Conservation (phyloP, 2,113 vertebrate genomes). For the Amblyopsis rosae region DNA sequence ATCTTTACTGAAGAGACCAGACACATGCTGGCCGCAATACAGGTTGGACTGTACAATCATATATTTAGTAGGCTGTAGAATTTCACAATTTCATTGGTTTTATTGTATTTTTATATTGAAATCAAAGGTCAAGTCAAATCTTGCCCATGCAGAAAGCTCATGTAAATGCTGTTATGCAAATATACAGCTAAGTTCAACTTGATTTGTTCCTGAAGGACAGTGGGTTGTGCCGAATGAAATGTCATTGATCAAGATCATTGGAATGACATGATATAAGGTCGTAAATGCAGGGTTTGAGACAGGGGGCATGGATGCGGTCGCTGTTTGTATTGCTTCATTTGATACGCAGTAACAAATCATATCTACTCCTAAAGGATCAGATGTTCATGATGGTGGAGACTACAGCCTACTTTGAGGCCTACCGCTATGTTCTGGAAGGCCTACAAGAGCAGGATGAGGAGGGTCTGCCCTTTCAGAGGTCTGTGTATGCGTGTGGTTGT, state of each 20-base stretch:
- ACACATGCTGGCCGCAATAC: slow-evolving; percentile 66
- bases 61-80: background rate
- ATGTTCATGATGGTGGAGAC: slow-evolving; percentile 94
- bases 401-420: slow-evolving; percentile 94
- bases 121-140: too few relatives aligned
- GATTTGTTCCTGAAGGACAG: too few relatives aligned
- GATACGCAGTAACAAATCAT: background rate
- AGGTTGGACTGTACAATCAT: slow-evolving; percentile 35
- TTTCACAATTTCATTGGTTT: background rate
- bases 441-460: slow-evolving; percentile 82
- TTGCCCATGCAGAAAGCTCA: background rate
- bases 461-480: slow-evolving; percentile 90
- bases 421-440: slow-evolving; percentile 88
- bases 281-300: background rate
- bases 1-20: slow-evolving; percentile 83
- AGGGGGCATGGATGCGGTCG: background rate
- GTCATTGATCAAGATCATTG: too few relatives aligned
- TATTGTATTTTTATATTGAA: too few relatives aligned
- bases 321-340: background rate
- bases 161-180: too few relatives aligned
- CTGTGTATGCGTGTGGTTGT: slow-evolving; percentile 3
- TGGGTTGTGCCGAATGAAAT: too few relatives aligned
- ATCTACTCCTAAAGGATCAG: slow-evolving; percentile 62
- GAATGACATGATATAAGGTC: too few relatives aligned
- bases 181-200: too few relatives aligned